Evolutionary conservation across 2,113 vertebrate species (phyloP).

Genomic region (Chlamydotis undulata): DNA sequence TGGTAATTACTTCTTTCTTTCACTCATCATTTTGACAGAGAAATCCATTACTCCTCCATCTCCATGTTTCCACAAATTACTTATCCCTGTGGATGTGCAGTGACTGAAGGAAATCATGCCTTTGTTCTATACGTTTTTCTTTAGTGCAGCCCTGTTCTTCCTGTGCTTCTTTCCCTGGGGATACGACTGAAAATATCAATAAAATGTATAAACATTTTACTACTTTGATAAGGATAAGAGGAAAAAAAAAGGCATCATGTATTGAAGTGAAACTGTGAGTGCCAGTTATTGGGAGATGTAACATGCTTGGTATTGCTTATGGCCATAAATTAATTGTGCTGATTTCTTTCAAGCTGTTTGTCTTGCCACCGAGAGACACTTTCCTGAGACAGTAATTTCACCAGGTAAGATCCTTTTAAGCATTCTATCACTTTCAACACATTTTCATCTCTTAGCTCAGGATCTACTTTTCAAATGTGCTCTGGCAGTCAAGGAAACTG

Average conservation of each 20-base stretch:
- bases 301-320: background rate
- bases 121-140: constrained; percentile 54
- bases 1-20: constrained; percentile 88
- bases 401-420: background rate
- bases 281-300: background rate
- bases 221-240: background rate
- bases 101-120: constrained; percentile 55
- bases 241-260: background rate
- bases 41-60: constrained; percentile 88
- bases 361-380: background rate
- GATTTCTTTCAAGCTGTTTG: constrained; percentile 20
- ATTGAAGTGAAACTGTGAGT: background rate
- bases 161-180: background rate
- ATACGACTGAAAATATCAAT: background rate
- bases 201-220: constrained; percentile 1
- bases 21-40: constrained; percentile 92
- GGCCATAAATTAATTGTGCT: background rate
- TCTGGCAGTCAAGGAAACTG: background rate
- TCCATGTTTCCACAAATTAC: constrained; percentile 77
- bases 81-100: constrained; percentile 70
- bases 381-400: background rate
- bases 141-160: background rate
- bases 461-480: background rate
- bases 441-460: background rate
- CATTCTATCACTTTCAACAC: background rate